phyloP scores from a whole-genome alignment of 2,113 vertebrate genomes.

The Thamnophis sirtalis region DNA sequence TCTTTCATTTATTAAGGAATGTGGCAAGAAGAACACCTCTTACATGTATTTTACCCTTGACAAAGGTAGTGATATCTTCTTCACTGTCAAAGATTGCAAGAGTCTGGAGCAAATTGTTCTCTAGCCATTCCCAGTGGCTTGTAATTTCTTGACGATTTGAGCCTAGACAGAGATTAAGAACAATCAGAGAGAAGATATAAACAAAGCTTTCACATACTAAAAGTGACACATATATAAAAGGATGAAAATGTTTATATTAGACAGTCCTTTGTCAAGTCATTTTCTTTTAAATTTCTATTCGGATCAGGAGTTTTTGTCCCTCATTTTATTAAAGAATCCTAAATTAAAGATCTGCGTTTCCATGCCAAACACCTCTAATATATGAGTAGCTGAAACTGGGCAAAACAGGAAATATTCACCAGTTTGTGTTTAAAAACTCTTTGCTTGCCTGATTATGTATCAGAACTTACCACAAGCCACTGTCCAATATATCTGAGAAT shows the following conservation, averaged over 20 bases:
- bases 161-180: slow-evolving; percentile 67
- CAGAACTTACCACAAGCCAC: slow-evolving; percentile 87
- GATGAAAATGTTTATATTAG: not conserved
- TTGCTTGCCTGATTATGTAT: not conserved
- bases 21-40: slow-evolving; percentile 25
- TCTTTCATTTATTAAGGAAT: not conserved
- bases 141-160: slow-evolving; percentile 95
- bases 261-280: not conserved
- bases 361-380: not conserved
- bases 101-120: slow-evolving; percentile 92
- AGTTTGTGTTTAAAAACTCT: not conserved
- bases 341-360: not conserved
- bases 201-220: not conserved
- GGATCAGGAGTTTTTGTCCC: not conserved
- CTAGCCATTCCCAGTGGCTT: slow-evolving; percentile 96
- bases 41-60: slow-evolving; percentile 97
- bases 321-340: not conserved
- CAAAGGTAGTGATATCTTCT: slow-evolving; percentile 93
- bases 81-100: slow-evolving; percentile 95
- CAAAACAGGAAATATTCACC: not conserved
- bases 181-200: not conserved
- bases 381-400: not conserved
- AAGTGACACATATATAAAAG: not conserved
- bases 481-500: slow-evolving; percentile 93
- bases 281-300: not conserved